Evolutionary conservation across 2,888 invertebrate species (phyloP).

Genomic region (Villa cingulata): DNA sequence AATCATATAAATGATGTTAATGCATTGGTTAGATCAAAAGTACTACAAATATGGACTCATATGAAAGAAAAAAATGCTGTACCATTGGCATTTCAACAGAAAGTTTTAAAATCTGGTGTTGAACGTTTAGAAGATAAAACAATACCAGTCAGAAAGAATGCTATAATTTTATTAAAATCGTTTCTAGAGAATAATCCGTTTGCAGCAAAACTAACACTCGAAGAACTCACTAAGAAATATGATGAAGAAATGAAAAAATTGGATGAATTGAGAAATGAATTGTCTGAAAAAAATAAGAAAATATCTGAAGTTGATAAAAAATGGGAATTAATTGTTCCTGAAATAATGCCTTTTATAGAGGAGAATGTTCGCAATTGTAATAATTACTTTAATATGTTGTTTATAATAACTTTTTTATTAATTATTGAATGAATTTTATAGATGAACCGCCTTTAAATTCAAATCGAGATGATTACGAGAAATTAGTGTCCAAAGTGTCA

Average conservation of each 20-base stretch:
- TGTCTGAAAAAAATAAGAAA: slow-evolving; percentile 44
- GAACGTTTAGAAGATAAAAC: slow-evolving; percentile 71
- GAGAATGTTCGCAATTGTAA: slow-evolving; percentile 23
- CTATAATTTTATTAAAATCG: slow-evolving; percentile 43
- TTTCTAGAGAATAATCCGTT: slow-evolving; percentile 78
- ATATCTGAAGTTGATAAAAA: slow-evolving; percentile 39
- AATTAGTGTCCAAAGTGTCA: slow-evolving; percentile 25
- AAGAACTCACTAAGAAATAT: slow-evolving; percentile 49
- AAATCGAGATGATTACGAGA: slow-evolving; percentile 27
- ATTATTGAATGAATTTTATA: too few species aligned
- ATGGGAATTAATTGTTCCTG: slow-evolving; percentile 24
- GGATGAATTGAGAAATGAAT: slow-evolving; percentile 35
- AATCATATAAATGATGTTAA: slow-evolving; percentile 75
- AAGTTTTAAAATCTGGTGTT: slow-evolving; percentile 51
- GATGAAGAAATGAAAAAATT: slow-evolving; percentile 32
- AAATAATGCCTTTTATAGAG: slow-evolving; percentile 26
- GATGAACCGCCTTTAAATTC: not conserved
- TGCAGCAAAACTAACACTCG: slow-evolving; percentile 46
- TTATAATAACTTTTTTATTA: not conserved
- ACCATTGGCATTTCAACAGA: slow-evolving; percentile 55
- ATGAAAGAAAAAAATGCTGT: slow-evolving; percentile 67
- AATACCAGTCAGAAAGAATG: slow-evolving; percentile 70
- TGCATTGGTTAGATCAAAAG: slow-evolving; percentile 75
- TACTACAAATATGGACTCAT: slow-evolving; percentile 66
- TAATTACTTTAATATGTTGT: not conserved